Percentiles rank a stretch among this genome's conserved stretches.
Evolutionary conservation across 2,113 vertebrate species (phyloP).

Genomic region (Rhodinocichla rosea): DNA sequence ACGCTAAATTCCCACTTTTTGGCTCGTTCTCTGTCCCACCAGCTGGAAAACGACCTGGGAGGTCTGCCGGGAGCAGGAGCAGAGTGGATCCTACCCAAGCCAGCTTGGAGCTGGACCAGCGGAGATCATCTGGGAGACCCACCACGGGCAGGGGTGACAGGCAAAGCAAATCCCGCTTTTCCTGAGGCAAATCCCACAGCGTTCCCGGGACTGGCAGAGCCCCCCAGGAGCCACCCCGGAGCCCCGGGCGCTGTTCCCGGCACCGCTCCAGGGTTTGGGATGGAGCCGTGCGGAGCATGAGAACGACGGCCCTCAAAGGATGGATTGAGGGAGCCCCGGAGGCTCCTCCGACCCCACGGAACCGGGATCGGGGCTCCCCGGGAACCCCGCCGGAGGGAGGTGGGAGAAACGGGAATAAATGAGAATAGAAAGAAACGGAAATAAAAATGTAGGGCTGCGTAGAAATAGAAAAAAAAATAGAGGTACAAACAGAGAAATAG

Average conservation of each 20-base stretch:
- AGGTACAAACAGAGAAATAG: too few species aligned
- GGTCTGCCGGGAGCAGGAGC: background rate
- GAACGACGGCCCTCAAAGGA: background rate
- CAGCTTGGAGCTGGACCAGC: background rate
- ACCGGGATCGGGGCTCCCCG: rapidly evolving
- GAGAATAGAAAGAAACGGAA: background rate
- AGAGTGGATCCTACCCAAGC: background rate
- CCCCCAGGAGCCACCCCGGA: background rate
- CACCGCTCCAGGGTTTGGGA: background rate
- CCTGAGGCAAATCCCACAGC: background rate
- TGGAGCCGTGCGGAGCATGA: background rate
- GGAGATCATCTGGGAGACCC: background rate
- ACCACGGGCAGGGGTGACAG: background rate
- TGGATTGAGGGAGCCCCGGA: background rate
- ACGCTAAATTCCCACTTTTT: background rate
- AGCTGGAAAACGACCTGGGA: background rate
- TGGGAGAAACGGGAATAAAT: rapidly evolving
- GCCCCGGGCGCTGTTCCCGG: background rate
- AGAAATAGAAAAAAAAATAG: too few species aligned
- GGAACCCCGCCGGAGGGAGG: background rate
- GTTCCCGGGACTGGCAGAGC: background rate
- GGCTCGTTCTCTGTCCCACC: background rate
- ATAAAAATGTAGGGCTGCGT: too few species aligned
- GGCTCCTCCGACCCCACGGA: background rate
- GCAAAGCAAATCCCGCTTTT: background rate